Evolutionary conservation across 1,140 invertebrate species (phyloP), one percentile per base, ranked within the genome.

Genomic region (Nasonia longicornis): DNA sequence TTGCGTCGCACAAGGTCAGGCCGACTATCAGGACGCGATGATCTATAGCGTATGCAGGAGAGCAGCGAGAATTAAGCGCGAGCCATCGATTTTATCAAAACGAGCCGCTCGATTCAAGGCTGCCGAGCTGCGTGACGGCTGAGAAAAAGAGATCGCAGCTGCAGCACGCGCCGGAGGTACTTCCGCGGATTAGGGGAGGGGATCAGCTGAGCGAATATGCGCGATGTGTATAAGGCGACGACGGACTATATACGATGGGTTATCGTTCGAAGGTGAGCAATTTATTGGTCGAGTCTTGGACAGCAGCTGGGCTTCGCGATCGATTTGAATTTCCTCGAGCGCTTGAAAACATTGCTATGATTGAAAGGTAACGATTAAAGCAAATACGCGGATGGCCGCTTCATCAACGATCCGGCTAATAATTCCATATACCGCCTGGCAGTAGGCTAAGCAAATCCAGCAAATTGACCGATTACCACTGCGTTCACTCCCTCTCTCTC

Each of bases 31-130:
- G 8, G 45, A 11, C 14, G 3, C 3, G 45, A 12, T 11, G 26
- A 1, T 26, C 26, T 26, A 26, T 14, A 8, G 26, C 22, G 64
- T 67, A 29, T 29, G 26, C 66, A 29, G 26, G 26, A 12, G 48
- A 16, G 26, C 26, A 45, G 42, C 8, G 22, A 11, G 38, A 20
- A 38, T 7, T 16, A 22, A 67, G 26, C 66, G 26, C 26, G 14
- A 38, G 31, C 22, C 64, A 70, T 77, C 63, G 58, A 77, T 77
- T 69, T 29, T 29, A 76, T 66, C 74, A 58, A 38, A 35, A 14
- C 52, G 58, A 0, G 12, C 14, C 3, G 12, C 14, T 16, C 31
- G 20, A 58, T 26, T 22, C 52, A 58, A 74, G 72, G 20, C 10
- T 26, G 14, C 48, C 14, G 8, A 45, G 29, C 3, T 7, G 35